Base-by-base conservation (phyloP, 2,113 vertebrate species). In the Melozone crissalis region DNA sequence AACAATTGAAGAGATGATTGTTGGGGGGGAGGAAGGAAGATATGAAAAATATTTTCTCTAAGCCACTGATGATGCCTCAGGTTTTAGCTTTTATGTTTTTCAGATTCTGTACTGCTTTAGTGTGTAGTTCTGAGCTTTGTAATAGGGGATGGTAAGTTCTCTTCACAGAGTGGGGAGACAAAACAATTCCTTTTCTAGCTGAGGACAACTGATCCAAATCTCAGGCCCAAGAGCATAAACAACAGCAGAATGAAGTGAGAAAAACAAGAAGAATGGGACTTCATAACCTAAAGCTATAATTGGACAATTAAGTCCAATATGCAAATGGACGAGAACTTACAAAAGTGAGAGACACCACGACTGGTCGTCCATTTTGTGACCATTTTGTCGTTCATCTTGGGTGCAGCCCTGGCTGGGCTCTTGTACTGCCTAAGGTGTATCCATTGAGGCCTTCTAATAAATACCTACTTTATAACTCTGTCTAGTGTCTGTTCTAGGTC, bases 1-100 rank as follows among this genome's bases (percentile, higher is more conserved):
- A 80, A 51, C 47, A 84, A 69, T 2, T 13, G 28, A 81, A 63
- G 20, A 80, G 14, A 65, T 41, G 58, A 13, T 62, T 7, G 35
- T 8, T 0, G 20, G 4, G 4, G 7, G 11, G 14, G 2, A 35
- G 9, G 4, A 11, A 12, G 5, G 11, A 61, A 89, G 39, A 77
- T 52, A 57, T 9, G 13, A 85, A 47, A 74, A 91, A 27, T 67
- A 80, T 57, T 86, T 93, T 90, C 39, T 67, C 43, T 77, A 55
- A 67, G 77, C 24, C 52, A 66, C 28, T 37, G 35, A 61, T 61
- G 24, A 37, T 61, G 35, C 58, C 58, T 37, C 58, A 61, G 16
- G 35, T 61, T 61, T 37, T 27, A 37, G 15, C 24, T 27, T 61
- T 61, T 61, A 37, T 37, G 24, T 27, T 37, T 61, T 61, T 61